Percentiles rank a stretch among this genome's conserved stretches.
Evolutionary conservation across 2,888 invertebrate species (phyloP).

Genomic region (Sminthurides aquaticus): DNA sequence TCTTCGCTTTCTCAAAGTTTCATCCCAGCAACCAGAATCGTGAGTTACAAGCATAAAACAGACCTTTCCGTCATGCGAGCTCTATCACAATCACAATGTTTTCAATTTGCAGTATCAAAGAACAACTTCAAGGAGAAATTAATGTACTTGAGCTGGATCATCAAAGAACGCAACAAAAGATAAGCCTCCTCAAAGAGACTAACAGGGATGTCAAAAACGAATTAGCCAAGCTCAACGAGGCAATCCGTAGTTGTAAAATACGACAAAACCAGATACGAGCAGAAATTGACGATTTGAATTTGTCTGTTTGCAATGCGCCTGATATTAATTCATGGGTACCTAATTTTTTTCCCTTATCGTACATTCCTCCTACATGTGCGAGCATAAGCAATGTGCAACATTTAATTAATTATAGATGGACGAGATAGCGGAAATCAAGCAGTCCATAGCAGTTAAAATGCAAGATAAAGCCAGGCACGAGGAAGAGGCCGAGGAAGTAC

Average conservation of each 20-base stretch:
- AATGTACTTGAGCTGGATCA: background rate
- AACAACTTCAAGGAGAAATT: background rate
- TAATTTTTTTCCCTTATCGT: background rate
- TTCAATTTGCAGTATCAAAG: too few relatives aligned
- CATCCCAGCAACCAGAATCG: background rate
- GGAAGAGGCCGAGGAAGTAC: background rate
- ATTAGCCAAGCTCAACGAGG: background rate
- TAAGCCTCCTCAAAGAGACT: background rate
- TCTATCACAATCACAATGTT: too few relatives aligned
- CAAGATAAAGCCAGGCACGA: background rate
- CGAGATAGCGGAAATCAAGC: slow-evolving; percentile 9
- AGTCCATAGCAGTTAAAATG: slow-evolving; percentile 1
- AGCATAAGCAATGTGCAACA: background rate
- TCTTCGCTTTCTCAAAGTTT: background rate
- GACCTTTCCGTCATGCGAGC: too few relatives aligned
- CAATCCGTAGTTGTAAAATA: background rate
- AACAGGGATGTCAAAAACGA: background rate
- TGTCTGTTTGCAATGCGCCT: slow-evolving; percentile 3
- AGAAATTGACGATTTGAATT: background rate
- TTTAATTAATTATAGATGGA: slow-evolving; percentile 14
- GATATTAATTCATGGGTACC: slow-evolving; percentile 21
- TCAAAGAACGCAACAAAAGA: background rate
- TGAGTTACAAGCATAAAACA: background rate
- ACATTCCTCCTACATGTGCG: background rate
- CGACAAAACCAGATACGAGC: background rate